Conservation (phyloP, 1,140 invertebrate genomes). For the Papilio machaon region DNA sequence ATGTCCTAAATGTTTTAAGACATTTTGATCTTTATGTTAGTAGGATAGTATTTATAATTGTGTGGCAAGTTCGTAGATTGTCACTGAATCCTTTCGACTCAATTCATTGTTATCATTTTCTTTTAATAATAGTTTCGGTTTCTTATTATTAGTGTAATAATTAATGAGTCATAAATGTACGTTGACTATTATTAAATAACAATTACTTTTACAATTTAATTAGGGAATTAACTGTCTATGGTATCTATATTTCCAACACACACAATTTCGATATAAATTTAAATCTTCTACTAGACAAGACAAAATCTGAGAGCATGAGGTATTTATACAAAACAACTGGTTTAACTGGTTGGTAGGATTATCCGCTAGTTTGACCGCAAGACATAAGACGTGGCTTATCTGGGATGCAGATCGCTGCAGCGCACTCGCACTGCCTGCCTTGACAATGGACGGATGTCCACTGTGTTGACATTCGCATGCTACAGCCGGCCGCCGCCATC, state of each 20-base stretch:
- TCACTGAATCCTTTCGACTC: neutral
- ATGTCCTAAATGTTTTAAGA: neutral
- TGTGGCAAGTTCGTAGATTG: neutral
- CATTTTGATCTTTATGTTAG: neutral
- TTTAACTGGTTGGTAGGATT: neutral
- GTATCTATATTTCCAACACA: too few relatives aligned
- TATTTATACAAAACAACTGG: neutral
- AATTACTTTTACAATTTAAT: neutral
- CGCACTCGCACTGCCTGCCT: neutral
- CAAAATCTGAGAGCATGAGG: neutral
- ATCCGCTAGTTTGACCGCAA: neutral
- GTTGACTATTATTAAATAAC: neutral
- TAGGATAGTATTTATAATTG: neutral
- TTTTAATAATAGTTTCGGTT: neutral
- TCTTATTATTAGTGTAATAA: neutral
- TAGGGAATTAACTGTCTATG: neutral
- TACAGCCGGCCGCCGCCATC: too few relatives aligned
- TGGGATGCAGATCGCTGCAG: neutral
- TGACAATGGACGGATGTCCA: slow-evolving; percentile 9
- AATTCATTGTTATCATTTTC: slow-evolving; percentile 13
- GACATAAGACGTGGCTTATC: neutral
- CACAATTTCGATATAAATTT: too few relatives aligned
- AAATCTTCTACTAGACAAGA: neutral
- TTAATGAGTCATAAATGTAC: neutral
- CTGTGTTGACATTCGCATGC: slow-evolving; percentile 12